phyloP scores from a whole-genome alignment of 2,113 vertebrate species.

The Heterotilapia buettikoferi region DNA sequence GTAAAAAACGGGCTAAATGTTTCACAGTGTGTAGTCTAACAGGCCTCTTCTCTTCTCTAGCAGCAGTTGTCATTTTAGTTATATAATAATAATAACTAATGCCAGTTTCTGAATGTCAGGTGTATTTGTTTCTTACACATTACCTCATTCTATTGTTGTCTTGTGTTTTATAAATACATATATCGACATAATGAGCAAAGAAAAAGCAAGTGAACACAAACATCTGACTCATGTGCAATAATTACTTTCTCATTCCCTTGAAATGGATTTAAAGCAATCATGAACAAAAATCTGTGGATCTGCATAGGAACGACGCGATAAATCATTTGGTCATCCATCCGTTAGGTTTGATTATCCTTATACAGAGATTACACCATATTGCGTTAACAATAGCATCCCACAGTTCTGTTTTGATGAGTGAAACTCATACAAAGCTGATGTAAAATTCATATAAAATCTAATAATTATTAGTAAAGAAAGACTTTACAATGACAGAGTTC shows the following conservation, averaged over 20 bases:
- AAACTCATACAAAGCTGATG: neutral
- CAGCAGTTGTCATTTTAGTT: neutral
- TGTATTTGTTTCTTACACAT: neutral
- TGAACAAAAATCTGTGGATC: neutral
- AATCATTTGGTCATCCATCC: neutral
- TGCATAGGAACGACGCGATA: neutral
- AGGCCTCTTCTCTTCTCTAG: neutral
- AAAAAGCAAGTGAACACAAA: neutral
- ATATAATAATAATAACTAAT: neutral
- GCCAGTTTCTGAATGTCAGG: neutral
- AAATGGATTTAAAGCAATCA: neutral
- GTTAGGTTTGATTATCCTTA: neutral
- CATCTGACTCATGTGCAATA: neutral
- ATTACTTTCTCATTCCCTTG: neutral
- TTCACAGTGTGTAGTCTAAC: neutral
- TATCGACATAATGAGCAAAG: neutral
- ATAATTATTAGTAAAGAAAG: neutral
- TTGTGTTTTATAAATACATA: neutral
- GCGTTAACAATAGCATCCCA: neutral
- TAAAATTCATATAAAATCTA: neutral
- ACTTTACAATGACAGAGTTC: neutral
- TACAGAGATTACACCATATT: neutral
- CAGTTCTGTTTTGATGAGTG: neutral
- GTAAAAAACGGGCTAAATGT: slow-evolving; percentile 30
- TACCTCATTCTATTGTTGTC: neutral